Evolutionary conservation across 2,888 invertebrate genomes (phyloP).

Genomic region (Itoplectis maculator): DNA sequence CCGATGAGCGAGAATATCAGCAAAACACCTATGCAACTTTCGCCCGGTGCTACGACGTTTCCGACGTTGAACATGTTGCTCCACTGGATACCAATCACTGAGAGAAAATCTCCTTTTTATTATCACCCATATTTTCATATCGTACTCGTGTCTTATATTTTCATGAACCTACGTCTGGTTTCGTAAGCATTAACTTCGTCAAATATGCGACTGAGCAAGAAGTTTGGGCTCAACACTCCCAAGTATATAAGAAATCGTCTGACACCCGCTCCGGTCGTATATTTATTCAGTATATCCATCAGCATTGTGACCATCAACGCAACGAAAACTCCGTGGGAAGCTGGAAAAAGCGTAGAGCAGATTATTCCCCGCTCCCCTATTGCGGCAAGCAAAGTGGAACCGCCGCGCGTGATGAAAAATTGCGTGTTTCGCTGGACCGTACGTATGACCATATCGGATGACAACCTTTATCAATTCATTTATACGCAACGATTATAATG

Average conservation of each 20-base stretch:
- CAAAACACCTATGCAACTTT: conserved; percentile 87
- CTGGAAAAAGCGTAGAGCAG: conserved; percentile 30
- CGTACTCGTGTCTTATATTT: neutral
- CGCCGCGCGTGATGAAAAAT: neutral
- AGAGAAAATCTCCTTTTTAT: conserved; percentile 58
- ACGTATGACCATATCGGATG: neutral
- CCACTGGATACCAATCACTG: conserved; percentile 85
- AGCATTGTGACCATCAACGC: conserved; percentile 64
- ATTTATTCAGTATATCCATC: conserved; percentile 59
- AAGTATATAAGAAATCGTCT: conserved; percentile 70
- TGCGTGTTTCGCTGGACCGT: neutral
- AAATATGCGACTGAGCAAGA: conserved; percentile 76
- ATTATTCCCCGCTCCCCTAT: no score
- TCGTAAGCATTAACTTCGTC: conserved; percentile 81
- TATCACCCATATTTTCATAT: neutral
- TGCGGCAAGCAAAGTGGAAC: neutral
- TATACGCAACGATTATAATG: no score
- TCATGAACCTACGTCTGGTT: conserved; percentile 75
- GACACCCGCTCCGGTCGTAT: conserved; percentile 44
- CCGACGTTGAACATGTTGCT: conserved; percentile 83
- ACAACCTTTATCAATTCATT: no score
- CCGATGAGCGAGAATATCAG: conserved; percentile 91
- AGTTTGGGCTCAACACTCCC: conserved; percentile 80
- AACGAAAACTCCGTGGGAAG: conserved; percentile 66
- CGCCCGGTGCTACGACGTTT: conserved; percentile 70